Evolutionary conservation across 1,140 invertebrate species (phyloP).

Genomic region (Lycorma delicatula): DNA sequence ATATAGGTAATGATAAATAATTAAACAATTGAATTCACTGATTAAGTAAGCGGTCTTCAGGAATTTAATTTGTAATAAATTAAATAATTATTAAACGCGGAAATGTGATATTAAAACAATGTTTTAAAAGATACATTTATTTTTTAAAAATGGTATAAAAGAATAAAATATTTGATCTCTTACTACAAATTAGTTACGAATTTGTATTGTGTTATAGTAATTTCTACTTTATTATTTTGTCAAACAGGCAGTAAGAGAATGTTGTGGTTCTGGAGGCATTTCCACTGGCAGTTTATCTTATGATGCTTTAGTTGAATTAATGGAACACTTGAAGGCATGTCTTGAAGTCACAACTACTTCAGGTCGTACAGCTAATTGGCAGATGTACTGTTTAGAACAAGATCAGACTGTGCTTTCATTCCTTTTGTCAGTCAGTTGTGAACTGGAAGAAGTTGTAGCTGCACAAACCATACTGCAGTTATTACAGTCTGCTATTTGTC

Average conservation of each 20-base stretch:
- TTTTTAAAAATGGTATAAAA: no score
- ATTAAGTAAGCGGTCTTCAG: no score
- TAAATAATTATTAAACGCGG: no score
- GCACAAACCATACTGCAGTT: constrained; percentile 84
- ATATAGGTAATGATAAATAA: no score
- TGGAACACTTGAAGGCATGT: constrained; percentile 91
- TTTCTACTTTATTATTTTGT: no score
- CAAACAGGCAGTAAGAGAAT: constrained; percentile 45
- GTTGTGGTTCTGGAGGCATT: constrained; percentile 50
- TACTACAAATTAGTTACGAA: no score
- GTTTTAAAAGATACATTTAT: no score
- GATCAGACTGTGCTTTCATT: constrained; percentile 65
- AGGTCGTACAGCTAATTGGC: constrained; percentile 86
- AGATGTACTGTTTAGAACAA: constrained; percentile 75
- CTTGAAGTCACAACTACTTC: constrained; percentile 77
- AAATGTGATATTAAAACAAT: no score
- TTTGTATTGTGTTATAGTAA: no score
- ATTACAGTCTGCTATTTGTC: constrained; percentile 77
- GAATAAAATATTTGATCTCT: no score
- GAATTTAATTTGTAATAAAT: no score
- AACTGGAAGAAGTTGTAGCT: constrained; percentile 88
- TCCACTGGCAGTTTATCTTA: constrained; percentile 51
- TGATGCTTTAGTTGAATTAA: constrained; percentile 82
- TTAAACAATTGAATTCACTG: no score
- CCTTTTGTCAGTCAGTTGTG: constrained; percentile 56